Base-by-base conservation (phyloP, 1,140 invertebrate species). In the Drosophila albomicans region DNA sequence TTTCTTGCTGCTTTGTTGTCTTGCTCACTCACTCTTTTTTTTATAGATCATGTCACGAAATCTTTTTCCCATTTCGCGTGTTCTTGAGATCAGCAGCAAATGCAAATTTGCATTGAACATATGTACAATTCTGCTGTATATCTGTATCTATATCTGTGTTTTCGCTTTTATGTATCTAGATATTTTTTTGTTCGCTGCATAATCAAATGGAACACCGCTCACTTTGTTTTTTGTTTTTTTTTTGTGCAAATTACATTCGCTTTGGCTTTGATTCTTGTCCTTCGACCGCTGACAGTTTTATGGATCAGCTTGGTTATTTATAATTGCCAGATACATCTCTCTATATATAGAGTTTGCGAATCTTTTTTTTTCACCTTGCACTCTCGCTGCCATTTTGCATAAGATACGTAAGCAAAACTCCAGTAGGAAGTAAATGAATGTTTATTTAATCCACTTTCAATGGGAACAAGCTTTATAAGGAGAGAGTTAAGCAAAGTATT, bases 11-110 rank as follows among this genome's bases (percentile, higher is more conserved):
- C n/a, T 30, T 46, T 70, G 54, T 35, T 38, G 30, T 2, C 6
- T 5, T 69, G 7, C 30, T 25, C 30, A 20, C 20, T 20, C 20
- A 25, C 3, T 20, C 6, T 32, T 61, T 63, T 51, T 82, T 63
- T 79, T 81, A 51, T 61, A 86, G 66, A 79, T 77, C 80, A 75
- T 85, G 82, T 81, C 79, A 81, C 82, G 74, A 88, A 76, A 88
- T 88, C 62, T 87, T 78, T 87, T 88, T 80, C 67, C 32, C 35
- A 82, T 79, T 79, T 76, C 49, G 51, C 51, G 35, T 62, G 58
- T 45, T 59, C 16, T 75, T 62, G 16, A 57, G 20, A 25, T 25
- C 20, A 25, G 20, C 20, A 25, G 62, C 35, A 52, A 51, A 59
- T 68, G 61, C 51, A 54, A 25, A 51, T 58, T 32, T 63, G 32